Percentiles rank a stretch among this genome's conserved stretches.
These are phyloP conservation scores for Circaetus cinerascens DNA, from an alignment of 2,113 vertebrate genomes.

Conservation along the genomic window DNA sequence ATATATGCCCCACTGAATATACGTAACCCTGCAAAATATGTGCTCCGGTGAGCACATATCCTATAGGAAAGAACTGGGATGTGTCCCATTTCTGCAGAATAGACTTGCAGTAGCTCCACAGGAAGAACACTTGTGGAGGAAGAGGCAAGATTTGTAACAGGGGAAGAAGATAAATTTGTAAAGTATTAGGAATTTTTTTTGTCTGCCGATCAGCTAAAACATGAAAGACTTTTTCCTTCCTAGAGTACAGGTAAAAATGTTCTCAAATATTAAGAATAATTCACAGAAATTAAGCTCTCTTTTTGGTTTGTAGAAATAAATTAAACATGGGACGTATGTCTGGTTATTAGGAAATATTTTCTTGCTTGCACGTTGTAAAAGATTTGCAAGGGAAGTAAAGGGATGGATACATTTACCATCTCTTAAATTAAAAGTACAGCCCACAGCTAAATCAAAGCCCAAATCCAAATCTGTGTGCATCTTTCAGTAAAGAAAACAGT, in stretches of 20 bases:
- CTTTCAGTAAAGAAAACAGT: not conserved
- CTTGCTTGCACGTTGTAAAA: not conserved
- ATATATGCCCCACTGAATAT: not conserved
- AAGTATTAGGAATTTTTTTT: not conserved
- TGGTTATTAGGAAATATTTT: not conserved
- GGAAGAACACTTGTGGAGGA: not conserved
- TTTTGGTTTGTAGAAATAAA: not conserved
- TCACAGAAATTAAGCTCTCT: not conserved
- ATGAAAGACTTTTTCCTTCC: not conserved
- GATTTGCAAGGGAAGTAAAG: not conserved
- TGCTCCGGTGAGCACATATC: not conserved
- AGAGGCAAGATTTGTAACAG: not conserved
- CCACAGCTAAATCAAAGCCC: not conserved
- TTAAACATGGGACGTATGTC: not conserved
- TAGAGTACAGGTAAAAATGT: not conserved
- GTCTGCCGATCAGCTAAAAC: not conserved
- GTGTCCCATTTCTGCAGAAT: not conserved
- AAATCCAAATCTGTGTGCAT: not conserved
- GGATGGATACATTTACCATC: not conserved
- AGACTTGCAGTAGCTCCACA: not conserved
- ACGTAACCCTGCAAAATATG: not conserved
- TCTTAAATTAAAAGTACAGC: not conserved
- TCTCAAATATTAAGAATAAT: not conserved
- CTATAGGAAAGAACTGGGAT: not conserved
- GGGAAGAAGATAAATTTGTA: not conserved